A percentile compares a stretch with the other conserved stretches of the same genome.
Conservation (phyloP, 2,888 invertebrate species). For the Galerucella pusilla region DNA sequence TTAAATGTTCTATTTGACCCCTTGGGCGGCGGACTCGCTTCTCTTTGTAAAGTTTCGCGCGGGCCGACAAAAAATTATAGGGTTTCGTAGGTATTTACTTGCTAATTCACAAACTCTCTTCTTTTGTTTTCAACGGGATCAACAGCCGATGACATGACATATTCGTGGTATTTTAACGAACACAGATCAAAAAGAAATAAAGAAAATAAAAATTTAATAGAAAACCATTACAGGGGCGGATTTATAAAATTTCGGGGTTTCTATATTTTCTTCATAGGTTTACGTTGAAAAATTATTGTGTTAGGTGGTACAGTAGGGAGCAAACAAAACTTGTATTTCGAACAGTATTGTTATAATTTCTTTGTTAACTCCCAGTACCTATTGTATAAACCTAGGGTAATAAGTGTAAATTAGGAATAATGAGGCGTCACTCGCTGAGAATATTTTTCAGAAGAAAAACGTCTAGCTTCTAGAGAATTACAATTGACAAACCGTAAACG, state of each 20-base stretch:
- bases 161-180: conserved; percentile 36
- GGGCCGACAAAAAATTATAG: conserved; percentile 47
- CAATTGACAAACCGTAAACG: too few species aligned
- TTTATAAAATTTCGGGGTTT: not conserved
- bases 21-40: conserved; percentile 35
- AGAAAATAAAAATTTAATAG: conserved; percentile 18
- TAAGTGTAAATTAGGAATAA: too few species aligned
- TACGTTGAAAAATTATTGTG: too few species aligned
- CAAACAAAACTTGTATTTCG: too few species aligned
- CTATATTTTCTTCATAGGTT: too few species aligned
- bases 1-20: conserved; percentile 34
- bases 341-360: too few species aligned
- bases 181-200: conserved; percentile 9
- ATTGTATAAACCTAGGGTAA: too few species aligned
- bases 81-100: conserved; percentile 44
- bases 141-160: conserved; percentile 35
- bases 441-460: too few species aligned
- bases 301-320: too few species aligned
- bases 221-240: conserved; percentile 5
- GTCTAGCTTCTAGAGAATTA: too few species aligned
- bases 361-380: too few species aligned
- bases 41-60: conserved; percentile 41
- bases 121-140: conserved; percentile 38
- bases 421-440: too few species aligned
- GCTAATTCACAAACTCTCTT: conserved; percentile 44